Evolutionary conservation across 2,888 invertebrate species (phyloP).

Genomic region (Camponotus fellah): DNA sequence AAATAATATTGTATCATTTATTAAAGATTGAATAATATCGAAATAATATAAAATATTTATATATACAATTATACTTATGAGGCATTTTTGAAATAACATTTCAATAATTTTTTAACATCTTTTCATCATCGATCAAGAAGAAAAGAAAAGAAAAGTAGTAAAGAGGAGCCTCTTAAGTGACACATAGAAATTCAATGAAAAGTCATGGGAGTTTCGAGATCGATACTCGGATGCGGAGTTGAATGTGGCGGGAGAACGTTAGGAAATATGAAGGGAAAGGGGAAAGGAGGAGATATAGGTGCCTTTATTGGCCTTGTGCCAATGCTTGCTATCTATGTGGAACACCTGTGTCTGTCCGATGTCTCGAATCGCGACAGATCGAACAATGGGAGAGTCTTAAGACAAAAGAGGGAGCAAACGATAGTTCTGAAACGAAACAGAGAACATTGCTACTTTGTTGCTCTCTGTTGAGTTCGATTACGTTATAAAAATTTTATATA

Average conservation of each 20-base stretch:
- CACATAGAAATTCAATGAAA: constrained; percentile 81
- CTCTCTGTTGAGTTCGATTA: background rate
- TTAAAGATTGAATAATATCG: background rate
- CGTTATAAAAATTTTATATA: background rate
- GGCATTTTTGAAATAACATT: background rate
- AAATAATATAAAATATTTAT: background rate
- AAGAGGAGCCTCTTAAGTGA: constrained; percentile 73
- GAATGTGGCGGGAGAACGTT: constrained; percentile 15
- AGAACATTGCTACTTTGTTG: constrained; percentile 39
- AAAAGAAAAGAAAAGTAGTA: constrained; percentile 58
- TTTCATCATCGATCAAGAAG: background rate
- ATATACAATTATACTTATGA: background rate
- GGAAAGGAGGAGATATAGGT: constrained; percentile 72
- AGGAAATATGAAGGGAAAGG: constrained; percentile 49
- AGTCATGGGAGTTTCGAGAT: constrained; percentile 77
- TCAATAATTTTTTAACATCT: background rate
- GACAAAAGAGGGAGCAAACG: constrained; percentile 27
- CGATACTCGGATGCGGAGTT: constrained; percentile 76
- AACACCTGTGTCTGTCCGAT: constrained; percentile 82
- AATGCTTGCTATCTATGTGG: constrained; percentile 84
- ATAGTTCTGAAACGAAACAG: constrained; percentile 41
- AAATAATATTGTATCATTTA: background rate
- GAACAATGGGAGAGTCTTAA: constrained; percentile 57
- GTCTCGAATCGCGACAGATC: constrained; percentile 63
- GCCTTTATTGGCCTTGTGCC: constrained; percentile 84